Evolutionary conservation across 2,888 invertebrate species (phyloP), one percentile per base, ranked within the genome.

Genomic region (Byasa hedistus): DNA sequence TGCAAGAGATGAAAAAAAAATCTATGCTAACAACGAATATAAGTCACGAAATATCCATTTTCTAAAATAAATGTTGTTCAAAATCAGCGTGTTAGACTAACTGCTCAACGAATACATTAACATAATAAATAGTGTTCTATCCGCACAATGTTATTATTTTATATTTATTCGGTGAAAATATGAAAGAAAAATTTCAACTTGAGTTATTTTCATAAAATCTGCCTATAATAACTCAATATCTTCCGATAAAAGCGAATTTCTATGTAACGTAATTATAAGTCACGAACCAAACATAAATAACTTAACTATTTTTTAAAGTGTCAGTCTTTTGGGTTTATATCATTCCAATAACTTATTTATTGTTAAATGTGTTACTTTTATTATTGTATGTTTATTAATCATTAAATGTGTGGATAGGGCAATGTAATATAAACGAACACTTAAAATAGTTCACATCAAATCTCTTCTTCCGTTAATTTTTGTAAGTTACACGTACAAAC

Each of bases 1-100:
- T 55, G 39, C 55, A 62, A 62, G 48, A 48, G 3, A 48, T n/a
- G 32, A 56, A 62, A 24, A 32, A 61, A 52, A 55, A 27, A 68
- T 64, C 69, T 58, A 57, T 72, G 71, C 70, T 66, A 76, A 79
- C 80, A 80, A 80, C 80, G 80, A 80, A 80, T 76, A 76, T 76
- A 76, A 69, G 68, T 71, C 73, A 72, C 73, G 71, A 68, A 70
- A 70, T 73, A 72, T 73, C 69, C 62, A 71, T 74, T 74, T 73
- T 72, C 15, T 67, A 66, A 24, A 56, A 48, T 56, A 52, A 58
- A 56, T 59, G 59, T 65, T 68, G 51, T 62, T 68, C 64, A 68
- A 70, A 64, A 66, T 48, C 56, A 51, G 57, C n/a, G 57, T 59
- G 63, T 60, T 63, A 60, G 59, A 52, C 57, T 59, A 60, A 64